phyloP scores from a whole-genome alignment of 2,888 invertebrate species.

The Drosophila macrospina region DNA sequence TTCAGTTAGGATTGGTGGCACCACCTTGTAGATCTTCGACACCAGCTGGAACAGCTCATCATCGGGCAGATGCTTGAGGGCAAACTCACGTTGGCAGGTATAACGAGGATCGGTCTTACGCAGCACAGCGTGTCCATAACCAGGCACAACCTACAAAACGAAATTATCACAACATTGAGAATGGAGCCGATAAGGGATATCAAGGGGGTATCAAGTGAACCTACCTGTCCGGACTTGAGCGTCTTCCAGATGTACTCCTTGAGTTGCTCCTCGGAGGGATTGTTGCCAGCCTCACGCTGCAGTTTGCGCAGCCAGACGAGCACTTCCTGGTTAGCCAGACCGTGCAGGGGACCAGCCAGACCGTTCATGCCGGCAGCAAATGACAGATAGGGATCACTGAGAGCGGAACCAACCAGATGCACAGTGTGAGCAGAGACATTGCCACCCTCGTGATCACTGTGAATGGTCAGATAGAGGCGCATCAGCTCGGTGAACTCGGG shows the following conservation, averaged over 20 bases:
- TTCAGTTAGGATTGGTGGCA: slow-evolving; percentile 92
- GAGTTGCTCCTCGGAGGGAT: slow-evolving; percentile 94
- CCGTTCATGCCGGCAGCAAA: slow-evolving; percentile 95
- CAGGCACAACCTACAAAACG: slow-evolving; percentile 89
- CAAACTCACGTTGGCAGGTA: slow-evolving; percentile 94
- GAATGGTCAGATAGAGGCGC: slow-evolving; percentile 94
- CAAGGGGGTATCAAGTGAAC: neutral
- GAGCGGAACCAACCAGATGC: slow-evolving; percentile 94
- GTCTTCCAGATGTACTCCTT: slow-evolving; percentile 99
- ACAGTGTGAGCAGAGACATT: slow-evolving; percentile 96
- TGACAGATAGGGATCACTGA: slow-evolving; percentile 94
- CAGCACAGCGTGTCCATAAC: slow-evolving; percentile 95
- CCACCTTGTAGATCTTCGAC: slow-evolving; percentile 92
- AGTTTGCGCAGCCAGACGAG: slow-evolving; percentile 97
- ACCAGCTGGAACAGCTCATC: slow-evolving; percentile 93
- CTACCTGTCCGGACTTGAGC: slow-evolving; percentile 91
- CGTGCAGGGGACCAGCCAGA: slow-evolving; percentile 94
- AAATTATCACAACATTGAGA: neutral
- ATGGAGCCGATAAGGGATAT: too few species aligned
- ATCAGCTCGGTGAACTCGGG: slow-evolving; percentile 91
- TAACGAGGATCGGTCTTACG: slow-evolving; percentile 94
- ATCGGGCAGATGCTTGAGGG: slow-evolving; percentile 92
- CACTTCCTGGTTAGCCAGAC: slow-evolving; percentile 96
- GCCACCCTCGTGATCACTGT: slow-evolving; percentile 95
- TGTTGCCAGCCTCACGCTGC: slow-evolving; percentile 93